Evolutionary conservation across 2,888 invertebrate genomes (phyloP), one percentile per base, ranked within the genome.

Genomic region (Rosalia funebris): DNA sequence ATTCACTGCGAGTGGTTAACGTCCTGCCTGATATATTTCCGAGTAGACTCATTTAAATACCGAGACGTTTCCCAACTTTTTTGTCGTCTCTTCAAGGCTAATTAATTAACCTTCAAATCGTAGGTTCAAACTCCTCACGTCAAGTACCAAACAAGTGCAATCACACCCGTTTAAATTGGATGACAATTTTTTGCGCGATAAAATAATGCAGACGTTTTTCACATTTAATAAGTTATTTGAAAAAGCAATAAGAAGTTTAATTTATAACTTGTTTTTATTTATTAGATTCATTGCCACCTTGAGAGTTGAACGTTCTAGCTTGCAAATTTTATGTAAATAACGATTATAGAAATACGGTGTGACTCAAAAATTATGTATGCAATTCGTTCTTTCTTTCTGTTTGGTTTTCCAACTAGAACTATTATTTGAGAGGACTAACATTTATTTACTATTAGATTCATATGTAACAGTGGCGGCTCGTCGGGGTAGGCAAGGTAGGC

Each of bases 31-130:
- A 31, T 37, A 53, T 53, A 32, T 53, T 53, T 53, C 52, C 42
- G 52, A 53, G 42, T 31, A 42, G 42, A 32, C 52, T 53, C 31
- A 53, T 53, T 41, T 41, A 53, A 42, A 53, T 52, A 42, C 52
- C 41, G 52, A 41, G 42, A 53, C 52, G 52, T 53, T 42, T 42
- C 42, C 42, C 44, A 44, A 31, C 41, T 53, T 53, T 52, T 53
- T 53, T 42, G 41, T 41, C 25, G 41, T 34, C 34, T 41, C 42
- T 34, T 53, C 52, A 53, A 53, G 52, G 52, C 52, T 53, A 53
- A 53, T 53, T 53, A 53, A 53, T 37, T 37, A 53, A 53, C 52
- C 52, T 53, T 53, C 52, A 42, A 42, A 42, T 2, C 41, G 15
- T 12, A 5, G 19, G 52, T 39, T 53, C 52, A 53, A 53, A 42